A percentile compares a stretch with the other conserved stretches of the same genome.
Conservation (phyloP, 2,797 vertebrate genomes). For the Pangasius krempfi region DNA sequence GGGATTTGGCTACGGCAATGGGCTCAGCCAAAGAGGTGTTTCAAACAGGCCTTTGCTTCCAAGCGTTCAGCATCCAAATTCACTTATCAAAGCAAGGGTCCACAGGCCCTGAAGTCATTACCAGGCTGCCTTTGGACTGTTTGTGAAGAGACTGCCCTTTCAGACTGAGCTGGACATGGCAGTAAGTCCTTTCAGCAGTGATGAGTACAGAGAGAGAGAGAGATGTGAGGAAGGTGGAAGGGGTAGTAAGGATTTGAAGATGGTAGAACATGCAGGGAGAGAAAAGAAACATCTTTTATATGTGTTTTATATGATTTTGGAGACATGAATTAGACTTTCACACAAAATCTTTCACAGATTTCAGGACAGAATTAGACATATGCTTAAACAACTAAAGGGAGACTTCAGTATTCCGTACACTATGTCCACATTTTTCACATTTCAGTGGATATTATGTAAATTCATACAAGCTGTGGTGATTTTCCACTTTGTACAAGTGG, state of each 20-base stretch:
- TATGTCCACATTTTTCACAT: not conserved
- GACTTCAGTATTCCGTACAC: not conserved
- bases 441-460: not conserved
- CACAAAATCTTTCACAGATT: too few species aligned
- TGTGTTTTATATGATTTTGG: not conserved
- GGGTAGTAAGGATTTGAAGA: not conserved
- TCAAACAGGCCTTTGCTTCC: conserved; percentile 51
- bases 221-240: not conserved
- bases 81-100: conserved; percentile 59
- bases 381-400: not conserved
- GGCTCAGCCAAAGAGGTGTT: conserved; percentile 52
- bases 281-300: not conserved
- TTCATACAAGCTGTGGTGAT: not conserved
- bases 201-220: conserved; percentile 1
- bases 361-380: not conserved
- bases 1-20: conserved; percentile 53
- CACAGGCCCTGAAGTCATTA: conserved; percentile 61
- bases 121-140: conserved; percentile 52
- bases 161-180: conserved; percentile 40
- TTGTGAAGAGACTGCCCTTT: conserved; percentile 57
- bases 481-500: not conserved
- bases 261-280: not conserved
- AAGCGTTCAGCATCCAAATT: conserved; percentile 54
- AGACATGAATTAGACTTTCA: not conserved
- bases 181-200: conserved; percentile 35